Evolutionary conservation across 2,797 vertebrate species (phyloP), one percentile per base, ranked within the genome.

Genomic region (Bufotes viridis): DNA sequence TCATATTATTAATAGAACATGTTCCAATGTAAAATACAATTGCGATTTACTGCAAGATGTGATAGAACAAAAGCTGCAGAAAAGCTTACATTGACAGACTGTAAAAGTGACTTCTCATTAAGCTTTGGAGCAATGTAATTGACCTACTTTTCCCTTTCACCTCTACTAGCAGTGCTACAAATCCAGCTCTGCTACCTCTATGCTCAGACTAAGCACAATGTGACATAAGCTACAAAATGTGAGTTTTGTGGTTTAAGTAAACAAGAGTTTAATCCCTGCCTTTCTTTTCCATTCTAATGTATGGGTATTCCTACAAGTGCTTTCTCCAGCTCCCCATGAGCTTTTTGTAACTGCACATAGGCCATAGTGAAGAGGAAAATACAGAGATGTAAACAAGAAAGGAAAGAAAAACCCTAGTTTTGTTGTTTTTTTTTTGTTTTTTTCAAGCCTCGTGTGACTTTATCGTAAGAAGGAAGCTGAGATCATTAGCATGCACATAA

Each of bases 191-290:
- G 69, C 29, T 34, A 72, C 69, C 24, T 29, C 67, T 15, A 34
- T 4, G 15, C 24, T 29, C 24, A 24, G 65, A 67, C 24, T 67
- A 67, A 24, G 26, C 13, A 17, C 7, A 17, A 70, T 70, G 67
- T 70, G 17, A 49, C 18, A 22, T 12, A 74, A 42, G 18, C 18
- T 49, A 10, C 72, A 74, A 74, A 74, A 74, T 12, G 18, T 49
- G 72, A 34, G 17, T 74, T 74, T 74, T 74, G 70, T 74, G 34
- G 17, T 49, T 49, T 49, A 49, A 49, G 72, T 49, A 74, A 74
- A 74, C 72, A 74, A 74, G 72, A 17, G 34, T 74, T 51, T 74
- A 74, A 74, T 74, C 72, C 72, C 34, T 22, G 42, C 22, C 42
- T 49, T 22, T 74, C 72, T 49, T 49, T 49, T 22, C 42, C 34